These are phyloP conservation scores for Hystrix brachyura DNA, from an alignment of 2,113 vertebrate species.

Conservation along the genomic window DNA sequence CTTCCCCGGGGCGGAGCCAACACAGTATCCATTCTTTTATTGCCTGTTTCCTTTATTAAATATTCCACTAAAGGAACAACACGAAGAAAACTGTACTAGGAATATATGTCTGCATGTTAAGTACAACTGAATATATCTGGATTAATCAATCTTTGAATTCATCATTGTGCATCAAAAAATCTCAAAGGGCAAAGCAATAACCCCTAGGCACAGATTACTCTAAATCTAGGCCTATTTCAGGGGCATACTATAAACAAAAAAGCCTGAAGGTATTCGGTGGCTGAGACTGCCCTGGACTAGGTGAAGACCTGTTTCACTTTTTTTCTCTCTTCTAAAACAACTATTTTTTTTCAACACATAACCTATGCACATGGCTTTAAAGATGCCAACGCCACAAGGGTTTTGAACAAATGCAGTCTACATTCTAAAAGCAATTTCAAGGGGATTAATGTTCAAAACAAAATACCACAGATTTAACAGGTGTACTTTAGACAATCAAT, in stretches of 20 bases:
- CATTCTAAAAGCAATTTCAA: slow-evolving; percentile 38
- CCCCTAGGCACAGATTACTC: not conserved
- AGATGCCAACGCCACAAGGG: too few relatives aligned
- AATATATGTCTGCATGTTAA: not conserved
- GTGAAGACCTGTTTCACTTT: too few relatives aligned
- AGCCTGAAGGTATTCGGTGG: too few relatives aligned
- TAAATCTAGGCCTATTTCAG: not conserved
- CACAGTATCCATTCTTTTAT: not conserved
- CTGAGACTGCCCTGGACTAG: too few relatives aligned
- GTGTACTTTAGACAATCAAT: not conserved
- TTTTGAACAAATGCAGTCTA: not conserved
- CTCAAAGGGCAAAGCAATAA: not conserved
- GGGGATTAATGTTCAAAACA: slow-evolving; percentile 11
- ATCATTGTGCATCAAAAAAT: slow-evolving; percentile 29
- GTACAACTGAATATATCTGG: not conserved
- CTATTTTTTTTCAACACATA: too few relatives aligned
- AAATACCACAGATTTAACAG: not conserved
- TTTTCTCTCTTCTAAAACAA: not conserved
- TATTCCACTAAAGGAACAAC: slow-evolving; percentile 34
- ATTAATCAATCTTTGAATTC: slow-evolving; percentile 20
- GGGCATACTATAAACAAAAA: not conserved
- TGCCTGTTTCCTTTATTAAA: not conserved
- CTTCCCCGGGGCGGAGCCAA: too few relatives aligned
- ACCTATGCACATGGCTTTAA: too few relatives aligned
- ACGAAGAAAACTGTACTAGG: not conserved